These are phyloP conservation scores for Dryoscopus gambensis DNA, from an alignment of 2,113 vertebrate genomes.

Conservation along the genomic window DNA sequence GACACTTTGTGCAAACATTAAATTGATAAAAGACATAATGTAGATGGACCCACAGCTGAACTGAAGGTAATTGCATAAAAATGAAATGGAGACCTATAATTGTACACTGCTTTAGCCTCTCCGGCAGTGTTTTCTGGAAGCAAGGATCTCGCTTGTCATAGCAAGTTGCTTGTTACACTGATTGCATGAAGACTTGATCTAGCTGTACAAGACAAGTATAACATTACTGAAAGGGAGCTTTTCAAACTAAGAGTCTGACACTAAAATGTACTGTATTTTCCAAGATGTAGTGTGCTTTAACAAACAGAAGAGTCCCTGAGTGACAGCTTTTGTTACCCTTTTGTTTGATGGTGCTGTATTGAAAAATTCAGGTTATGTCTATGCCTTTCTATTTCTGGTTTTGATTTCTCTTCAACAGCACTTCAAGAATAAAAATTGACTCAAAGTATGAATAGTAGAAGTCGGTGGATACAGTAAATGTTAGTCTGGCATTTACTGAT, in stretches of 20 bases:
- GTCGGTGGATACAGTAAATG: conserved; percentile 34
- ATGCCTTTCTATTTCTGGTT: conserved; percentile 48
- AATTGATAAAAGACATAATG: conserved; percentile 65
- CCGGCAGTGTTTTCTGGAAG: conserved; percentile 62
- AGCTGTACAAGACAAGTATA: conserved; percentile 64
- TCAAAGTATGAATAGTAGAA: conserved; percentile 40
- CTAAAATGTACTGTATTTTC: conserved; percentile 50
- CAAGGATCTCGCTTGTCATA: conserved; percentile 54
- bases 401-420: conserved; percentile 53
- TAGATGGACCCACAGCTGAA: conserved; percentile 58
- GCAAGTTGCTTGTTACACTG: conserved; percentile 60
- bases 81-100: conserved; percentile 74
- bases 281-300: conserved; percentile 41
- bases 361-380: conserved; percentile 69
- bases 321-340: conserved; percentile 69
- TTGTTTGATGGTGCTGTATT: conserved; percentile 61
- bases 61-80: conserved; percentile 71
- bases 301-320: conserved; percentile 67
- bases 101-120: conserved; percentile 61
- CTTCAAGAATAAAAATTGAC: conserved; percentile 57
- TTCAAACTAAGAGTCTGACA: conserved; percentile 64
- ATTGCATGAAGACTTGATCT: conserved; percentile 55
- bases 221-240: conserved; percentile 62
- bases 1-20: conserved; percentile 70
- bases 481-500: conserved; percentile 54